Evolutionary conservation across 2,797 vertebrate species (phyloP).

Genomic region (Macropodus opercularis): DNA sequence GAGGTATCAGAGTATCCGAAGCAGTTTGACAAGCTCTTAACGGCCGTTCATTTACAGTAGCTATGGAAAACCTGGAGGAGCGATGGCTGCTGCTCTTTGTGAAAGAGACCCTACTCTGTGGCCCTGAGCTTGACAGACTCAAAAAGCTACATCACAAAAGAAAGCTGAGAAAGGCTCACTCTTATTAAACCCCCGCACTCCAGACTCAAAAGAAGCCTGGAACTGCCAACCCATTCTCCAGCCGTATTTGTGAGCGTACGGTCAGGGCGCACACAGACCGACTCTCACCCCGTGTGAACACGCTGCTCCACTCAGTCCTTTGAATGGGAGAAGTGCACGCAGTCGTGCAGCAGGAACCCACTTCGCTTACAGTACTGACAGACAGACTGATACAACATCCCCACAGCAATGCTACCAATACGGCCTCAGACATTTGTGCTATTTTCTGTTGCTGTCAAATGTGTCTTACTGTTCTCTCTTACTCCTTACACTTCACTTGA

Average conservation of each 20-base stretch:
- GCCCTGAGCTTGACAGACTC: not conserved
- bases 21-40: not conserved
- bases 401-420: not conserved
- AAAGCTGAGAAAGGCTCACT: not conserved
- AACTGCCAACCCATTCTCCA: not conserved
- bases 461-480: constrained; percentile 39
- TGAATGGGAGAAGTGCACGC: not conserved
- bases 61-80: not conserved
- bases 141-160: not conserved
- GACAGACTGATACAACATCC: not conserved
- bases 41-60: too few species aligned
- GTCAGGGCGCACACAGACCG: not conserved
- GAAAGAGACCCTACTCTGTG: not conserved
- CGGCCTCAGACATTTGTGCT: not conserved
- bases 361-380: too few species aligned
- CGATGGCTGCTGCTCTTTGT: not conserved
- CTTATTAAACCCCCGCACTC: not conserved
- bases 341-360: not conserved
- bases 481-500: constrained; percentile 55
- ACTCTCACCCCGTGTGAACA: not conserved
- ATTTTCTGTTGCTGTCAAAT: constrained; percentile 5
- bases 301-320: not conserved
- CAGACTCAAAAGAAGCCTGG: not conserved
- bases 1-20: not conserved
- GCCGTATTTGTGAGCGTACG: not conserved